Evolutionary conservation across 2,113 vertebrate species (phyloP).

Genomic region (Neogobius melanostomus): DNA sequence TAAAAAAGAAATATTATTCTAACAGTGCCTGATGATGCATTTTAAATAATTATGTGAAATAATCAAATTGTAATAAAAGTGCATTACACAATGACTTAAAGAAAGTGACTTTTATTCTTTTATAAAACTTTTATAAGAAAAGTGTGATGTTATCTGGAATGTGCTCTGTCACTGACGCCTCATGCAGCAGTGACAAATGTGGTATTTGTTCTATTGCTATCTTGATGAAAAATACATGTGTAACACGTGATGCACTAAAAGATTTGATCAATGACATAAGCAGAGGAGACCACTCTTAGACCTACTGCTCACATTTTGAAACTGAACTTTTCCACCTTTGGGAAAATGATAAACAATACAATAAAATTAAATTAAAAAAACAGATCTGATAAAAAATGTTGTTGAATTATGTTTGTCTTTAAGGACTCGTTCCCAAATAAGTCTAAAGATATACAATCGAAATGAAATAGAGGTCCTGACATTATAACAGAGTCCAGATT

Average conservation of each 20-base stretch:
- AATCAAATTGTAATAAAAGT: not conserved
- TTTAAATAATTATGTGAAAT: not conserved
- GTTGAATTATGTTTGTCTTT: no score
- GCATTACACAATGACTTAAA: slow-evolving; percentile 13
- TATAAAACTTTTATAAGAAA: slow-evolving; percentile 1
- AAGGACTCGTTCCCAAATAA: no score
- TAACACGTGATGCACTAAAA: not conserved
- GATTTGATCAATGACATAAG: no score
- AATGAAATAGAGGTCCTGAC: no score
- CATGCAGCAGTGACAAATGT: slow-evolving; percentile 18
- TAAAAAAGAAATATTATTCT: no score
- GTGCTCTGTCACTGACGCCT: slow-evolving; percentile 36
- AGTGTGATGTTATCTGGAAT: slow-evolving; percentile 67
- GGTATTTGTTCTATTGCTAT: slow-evolving; percentile 29
- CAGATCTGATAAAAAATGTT: no score
- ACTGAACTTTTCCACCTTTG: not conserved
- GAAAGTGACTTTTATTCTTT: not conserved
- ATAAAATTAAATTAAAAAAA: not conserved
- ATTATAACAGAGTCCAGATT: no score
- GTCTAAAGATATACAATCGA: no score
- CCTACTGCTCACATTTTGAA: no score
- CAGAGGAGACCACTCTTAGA: no score
- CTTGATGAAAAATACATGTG: not conserved
- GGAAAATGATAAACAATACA: not conserved
- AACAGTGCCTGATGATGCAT: not conserved